These are phyloP conservation scores for Ibidorhyncha struthersii DNA, from an alignment of 2,113 vertebrate species.

Conservation along the genomic window DNA sequence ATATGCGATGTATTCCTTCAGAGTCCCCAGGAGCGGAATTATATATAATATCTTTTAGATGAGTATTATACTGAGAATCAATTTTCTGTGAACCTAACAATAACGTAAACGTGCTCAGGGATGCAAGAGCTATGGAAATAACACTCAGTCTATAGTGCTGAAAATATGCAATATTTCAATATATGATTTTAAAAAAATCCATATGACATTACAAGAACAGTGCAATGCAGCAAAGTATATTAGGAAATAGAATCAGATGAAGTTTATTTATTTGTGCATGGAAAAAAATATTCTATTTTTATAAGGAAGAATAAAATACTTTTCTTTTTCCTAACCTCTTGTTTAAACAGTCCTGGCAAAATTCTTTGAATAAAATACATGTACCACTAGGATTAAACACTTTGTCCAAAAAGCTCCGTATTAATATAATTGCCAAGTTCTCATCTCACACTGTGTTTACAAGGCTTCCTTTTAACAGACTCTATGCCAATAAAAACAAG, in stretches of 20 bases:
- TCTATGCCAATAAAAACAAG: neutral
- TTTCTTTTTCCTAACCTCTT: neutral
- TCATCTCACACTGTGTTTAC: neutral
- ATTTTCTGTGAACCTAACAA: constrained; percentile 21
- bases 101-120: neutral
- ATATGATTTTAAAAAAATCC: neutral
- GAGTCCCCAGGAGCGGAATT: neutral
- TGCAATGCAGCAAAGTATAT: neutral
- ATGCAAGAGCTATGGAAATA: constrained; percentile 8
- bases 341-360: neutral
- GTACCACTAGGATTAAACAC: neutral
- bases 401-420: neutral
- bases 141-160: neutral
- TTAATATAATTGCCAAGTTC: neutral
- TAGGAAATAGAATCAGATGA: neutral
- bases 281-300: neutral
- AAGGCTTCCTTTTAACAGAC: neutral
- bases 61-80: constrained; percentile 13
- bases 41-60: constrained; percentile 22
- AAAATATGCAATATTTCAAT: constrained; percentile 4
- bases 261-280: neutral
- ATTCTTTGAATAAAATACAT: neutral
- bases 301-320: neutral
- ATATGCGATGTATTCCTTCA: neutral
- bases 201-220: neutral